Percentiles rank a stretch among this genome's conserved stretches.
These are phyloP conservation scores for Tretioscincus oriximinensis DNA, from an alignment of 2,113 vertebrate genomes.

Conservation along the genomic window DNA sequence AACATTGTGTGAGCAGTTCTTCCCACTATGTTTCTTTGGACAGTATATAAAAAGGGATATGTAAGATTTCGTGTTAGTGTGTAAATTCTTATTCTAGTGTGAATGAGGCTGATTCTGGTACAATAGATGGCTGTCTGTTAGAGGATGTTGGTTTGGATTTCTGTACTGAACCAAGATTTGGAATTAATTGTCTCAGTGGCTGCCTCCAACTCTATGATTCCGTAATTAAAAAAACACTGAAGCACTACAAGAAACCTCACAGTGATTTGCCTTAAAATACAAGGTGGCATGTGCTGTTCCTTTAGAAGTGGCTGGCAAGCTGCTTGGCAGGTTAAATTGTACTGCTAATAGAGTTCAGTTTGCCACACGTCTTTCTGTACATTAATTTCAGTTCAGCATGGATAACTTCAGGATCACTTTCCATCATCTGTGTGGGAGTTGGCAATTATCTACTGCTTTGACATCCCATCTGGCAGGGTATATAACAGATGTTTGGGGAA, in stretches of 20 bases:
- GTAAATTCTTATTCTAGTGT: too few relatives aligned
- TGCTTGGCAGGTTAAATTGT: slow-evolving; percentile 18
- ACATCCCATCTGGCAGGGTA: slow-evolving; percentile 60
- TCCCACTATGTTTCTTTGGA: too few relatives aligned
- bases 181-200: too few relatives aligned
- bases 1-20: too few relatives aligned
- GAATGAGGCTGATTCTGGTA: too few relatives aligned
- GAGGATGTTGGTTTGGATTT: too few relatives aligned
- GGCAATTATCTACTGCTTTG: slow-evolving; percentile 55
- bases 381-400: slow-evolving; percentile 42
- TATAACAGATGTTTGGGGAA: slow-evolving; percentile 62
- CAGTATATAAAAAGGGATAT: too few relatives aligned
- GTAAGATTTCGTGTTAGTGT: too few relatives aligned
- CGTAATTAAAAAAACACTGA: neutral
- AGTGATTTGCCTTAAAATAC: rapidly evolving
- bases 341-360: neutral
- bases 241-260: slow-evolving; percentile 19
- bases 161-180: too few relatives aligned
- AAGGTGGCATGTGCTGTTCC: slow-evolving; percentile 1
- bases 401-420: slow-evolving; percentile 54
- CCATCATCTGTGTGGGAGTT: slow-evolving; percentile 63
- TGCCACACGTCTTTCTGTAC: neutral
- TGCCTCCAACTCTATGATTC: too few relatives aligned
- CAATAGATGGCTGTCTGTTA: too few relatives aligned
- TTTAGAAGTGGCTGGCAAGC: neutral